Percentiles rank a stretch among this genome's conserved stretches.
Evolutionary conservation across 2,888 invertebrate species (phyloP).

Genomic region (Eupsilia transversa): DNA sequence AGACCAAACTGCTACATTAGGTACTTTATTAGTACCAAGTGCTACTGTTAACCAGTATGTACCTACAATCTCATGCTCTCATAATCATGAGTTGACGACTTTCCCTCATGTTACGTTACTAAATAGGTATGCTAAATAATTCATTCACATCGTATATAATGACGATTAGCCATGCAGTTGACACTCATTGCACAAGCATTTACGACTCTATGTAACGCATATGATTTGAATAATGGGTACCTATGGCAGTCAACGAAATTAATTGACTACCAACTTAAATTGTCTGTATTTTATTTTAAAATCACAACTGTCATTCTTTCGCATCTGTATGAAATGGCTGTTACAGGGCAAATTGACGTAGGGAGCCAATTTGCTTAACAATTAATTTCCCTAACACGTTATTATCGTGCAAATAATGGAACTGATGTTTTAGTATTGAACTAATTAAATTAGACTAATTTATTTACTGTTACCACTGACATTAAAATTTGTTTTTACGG

Average conservation of each 20-base stretch:
- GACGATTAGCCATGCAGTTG: constrained; percentile 51
- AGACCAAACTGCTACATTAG: background rate
- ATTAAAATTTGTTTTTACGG: too few species aligned
- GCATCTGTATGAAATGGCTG: too few species aligned
- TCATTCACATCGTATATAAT: constrained; percentile 55
- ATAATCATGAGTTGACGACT: constrained; percentile 44
- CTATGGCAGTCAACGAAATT: background rate
- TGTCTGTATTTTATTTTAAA: background rate
- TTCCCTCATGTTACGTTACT: constrained; percentile 44
- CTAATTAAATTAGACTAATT: background rate
- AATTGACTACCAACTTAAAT: background rate
- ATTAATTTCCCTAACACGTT: background rate
- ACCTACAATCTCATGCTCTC: constrained; percentile 27
- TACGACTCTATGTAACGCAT: constrained; percentile 47
- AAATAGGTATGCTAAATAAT: constrained; percentile 54
- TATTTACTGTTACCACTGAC: too few species aligned
- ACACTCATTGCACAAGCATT: constrained; percentile 54
- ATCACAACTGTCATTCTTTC: background rate
- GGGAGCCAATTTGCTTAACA: background rate
- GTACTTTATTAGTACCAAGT: background rate
- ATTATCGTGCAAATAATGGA: constrained; percentile 28
- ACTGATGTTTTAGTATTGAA: constrained; percentile 4
- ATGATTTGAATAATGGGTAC: constrained; percentile 52
- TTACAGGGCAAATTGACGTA: background rate
- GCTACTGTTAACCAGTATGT: background rate